These are phyloP conservation scores for Aythya baeri DNA, from an alignment of 2,113 vertebrate species.

Conservation along the genomic window DNA sequence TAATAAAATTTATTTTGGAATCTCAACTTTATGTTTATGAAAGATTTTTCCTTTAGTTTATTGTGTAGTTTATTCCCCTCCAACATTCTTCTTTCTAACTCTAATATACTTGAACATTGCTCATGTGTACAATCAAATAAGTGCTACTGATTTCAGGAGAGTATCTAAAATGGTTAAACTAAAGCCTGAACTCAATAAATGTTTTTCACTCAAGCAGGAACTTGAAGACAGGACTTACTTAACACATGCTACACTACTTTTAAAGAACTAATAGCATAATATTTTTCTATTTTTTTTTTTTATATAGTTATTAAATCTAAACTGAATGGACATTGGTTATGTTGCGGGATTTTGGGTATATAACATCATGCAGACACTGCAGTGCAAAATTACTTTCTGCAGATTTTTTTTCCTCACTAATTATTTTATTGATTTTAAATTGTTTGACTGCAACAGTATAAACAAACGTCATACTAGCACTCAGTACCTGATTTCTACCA, in stretches of 20 bases:
- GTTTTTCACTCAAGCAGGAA: not conserved
- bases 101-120: not conserved
- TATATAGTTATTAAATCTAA: not conserved
- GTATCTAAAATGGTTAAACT: not conserved
- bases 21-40: not conserved
- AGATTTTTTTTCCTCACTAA: fast-evolving
- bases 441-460: not conserved
- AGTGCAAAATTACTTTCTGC: not conserved
- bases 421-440: not conserved
- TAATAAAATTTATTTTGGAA: not conserved
- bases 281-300: not conserved
- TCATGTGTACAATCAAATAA: not conserved
- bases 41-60: not conserved
- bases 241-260: fast-evolving
- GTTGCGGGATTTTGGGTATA: not conserved
- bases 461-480: not conserved
- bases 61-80: not conserved
- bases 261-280: not conserved
- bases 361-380: not conserved
- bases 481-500: not conserved
- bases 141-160: not conserved
- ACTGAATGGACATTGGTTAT: not conserved
- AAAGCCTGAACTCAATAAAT: not conserved
- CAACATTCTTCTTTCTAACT: not conserved
- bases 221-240: not conserved